phyloP scores from a whole-genome alignment of 37 sponge, comb jelly and placozoan genomes.

The Theonella swinhoei region DNA sequence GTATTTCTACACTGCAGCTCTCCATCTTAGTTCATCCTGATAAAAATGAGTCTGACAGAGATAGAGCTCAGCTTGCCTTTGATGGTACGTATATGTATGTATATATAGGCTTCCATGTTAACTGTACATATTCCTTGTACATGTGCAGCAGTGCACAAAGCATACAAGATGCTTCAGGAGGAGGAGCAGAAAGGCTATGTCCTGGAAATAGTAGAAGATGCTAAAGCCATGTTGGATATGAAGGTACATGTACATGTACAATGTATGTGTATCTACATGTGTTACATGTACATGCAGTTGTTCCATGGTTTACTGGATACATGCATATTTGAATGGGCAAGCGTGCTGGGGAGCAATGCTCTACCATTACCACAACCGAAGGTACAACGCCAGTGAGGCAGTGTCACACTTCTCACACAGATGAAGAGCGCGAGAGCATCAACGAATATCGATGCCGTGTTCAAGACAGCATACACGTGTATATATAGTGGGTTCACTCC shows the following conservation, averaged over 20 bases:
- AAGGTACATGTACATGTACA: conserved; percentile 12
- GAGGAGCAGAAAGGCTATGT: conserved; percentile 75
- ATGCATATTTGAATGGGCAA: no score
- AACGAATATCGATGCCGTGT: no score
- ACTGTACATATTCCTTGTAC: no score
- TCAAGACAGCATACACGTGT: no score
- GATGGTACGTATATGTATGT: conserved; percentile 63
- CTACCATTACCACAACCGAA: no score
- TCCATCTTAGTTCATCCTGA: conserved; percentile 99
- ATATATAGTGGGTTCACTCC: no score
- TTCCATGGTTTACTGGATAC: no score
- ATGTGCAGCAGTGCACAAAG: conserved; percentile 88
- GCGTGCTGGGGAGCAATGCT: no score
- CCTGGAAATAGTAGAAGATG: conserved; percentile 74
- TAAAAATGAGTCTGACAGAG: conserved; percentile 88
- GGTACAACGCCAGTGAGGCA: no score
- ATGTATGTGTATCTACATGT: neutral
- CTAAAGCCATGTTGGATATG: conserved; percentile 39
- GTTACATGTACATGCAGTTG: no score
- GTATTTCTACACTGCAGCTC: conserved; percentile 38
- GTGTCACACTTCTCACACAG: no score
- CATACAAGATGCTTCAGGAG: conserved; percentile 85
- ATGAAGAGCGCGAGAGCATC: no score
- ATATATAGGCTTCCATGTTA: neutral
- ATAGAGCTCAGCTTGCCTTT: conserved; percentile 92